phyloP scores from a whole-genome alignment of 2,797 vertebrate genomes.

The Typhlichthys eigenmanni region DNA sequence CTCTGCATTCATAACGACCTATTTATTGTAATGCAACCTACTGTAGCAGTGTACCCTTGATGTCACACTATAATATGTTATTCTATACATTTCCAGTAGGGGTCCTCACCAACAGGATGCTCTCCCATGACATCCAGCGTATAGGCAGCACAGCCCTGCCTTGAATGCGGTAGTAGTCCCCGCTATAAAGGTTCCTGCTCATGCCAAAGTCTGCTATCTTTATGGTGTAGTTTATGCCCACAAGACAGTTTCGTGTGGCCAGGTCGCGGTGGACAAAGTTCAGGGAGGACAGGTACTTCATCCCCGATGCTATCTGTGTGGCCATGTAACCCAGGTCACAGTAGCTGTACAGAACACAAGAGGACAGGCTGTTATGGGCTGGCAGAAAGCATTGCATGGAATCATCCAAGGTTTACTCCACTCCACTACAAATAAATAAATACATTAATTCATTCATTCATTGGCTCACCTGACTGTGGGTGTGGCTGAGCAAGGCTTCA shows the following conservation, averaged over 20 bases:
- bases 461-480: slow-evolving; percentile 83
- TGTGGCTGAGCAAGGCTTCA: slow-evolving; percentile 73
- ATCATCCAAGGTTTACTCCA: neutral
- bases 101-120: slow-evolving; percentile 89
- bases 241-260: slow-evolving; percentile 95
- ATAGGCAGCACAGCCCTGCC: slow-evolving; percentile 95
- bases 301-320: slow-evolving; percentile 94
- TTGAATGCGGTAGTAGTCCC: slow-evolving; percentile 98
- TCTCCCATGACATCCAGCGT: slow-evolving; percentile 99
- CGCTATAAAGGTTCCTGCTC: slow-evolving; percentile 97
- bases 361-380: neutral
- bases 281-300: slow-evolving; percentile 97
- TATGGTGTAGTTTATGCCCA: slow-evolving; percentile 95
- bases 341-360: slow-evolving; percentile 72
- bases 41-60: too few relatives aligned
- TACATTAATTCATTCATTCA: slow-evolving; percentile 72
- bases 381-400: neutral
- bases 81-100: neutral
- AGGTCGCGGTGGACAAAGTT: slow-evolving; percentile 98
- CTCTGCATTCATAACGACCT: too few relatives aligned
- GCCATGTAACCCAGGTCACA: slow-evolving; percentile 90
- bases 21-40: too few relatives aligned
- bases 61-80: neutral
- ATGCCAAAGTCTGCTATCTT: slow-evolving; percentile 99
- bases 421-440: neutral